Evolutionary conservation across 2,888 invertebrate species (phyloP).

Genomic region (Drosophila fulvimacula): DNA sequence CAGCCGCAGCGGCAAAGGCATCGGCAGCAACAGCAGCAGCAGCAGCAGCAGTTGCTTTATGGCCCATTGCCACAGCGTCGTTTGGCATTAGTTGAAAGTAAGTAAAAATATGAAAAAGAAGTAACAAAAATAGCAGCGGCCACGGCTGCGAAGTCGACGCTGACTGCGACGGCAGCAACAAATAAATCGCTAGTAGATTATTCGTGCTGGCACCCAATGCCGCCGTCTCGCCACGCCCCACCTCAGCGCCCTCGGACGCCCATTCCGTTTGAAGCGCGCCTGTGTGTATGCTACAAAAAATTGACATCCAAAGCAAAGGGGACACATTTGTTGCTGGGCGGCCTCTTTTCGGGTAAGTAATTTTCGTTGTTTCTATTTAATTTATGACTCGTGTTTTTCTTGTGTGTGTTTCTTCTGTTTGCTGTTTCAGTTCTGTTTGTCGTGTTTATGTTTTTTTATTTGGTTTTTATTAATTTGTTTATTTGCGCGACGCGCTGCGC

Average conservation of each 20-base stretch:
- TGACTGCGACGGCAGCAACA: constrained; percentile 56
- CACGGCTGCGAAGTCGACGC: constrained; percentile 31
- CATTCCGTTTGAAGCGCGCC: constrained; percentile 57
- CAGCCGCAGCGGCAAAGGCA: constrained; percentile 10
- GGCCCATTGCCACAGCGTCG: constrained; percentile 50
- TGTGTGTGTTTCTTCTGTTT: constrained; percentile 47
- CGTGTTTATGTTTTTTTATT: constrained; percentile 38
- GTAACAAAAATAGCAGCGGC: constrained; percentile 69
- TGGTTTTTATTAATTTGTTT: constrained; percentile 80
- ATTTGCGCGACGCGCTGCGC: constrained; percentile 61
- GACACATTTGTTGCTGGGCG: constrained; percentile 61
- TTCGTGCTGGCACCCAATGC: constrained; percentile 66
- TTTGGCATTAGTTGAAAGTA: constrained; percentile 61
- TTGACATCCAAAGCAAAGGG: constrained; percentile 69
- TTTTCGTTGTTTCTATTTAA: constrained; percentile 79
- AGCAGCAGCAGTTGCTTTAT: constrained; percentile 42
- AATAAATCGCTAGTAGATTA: constrained; percentile 79
- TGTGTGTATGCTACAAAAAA: constrained; percentile 75
- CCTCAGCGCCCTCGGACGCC: constrained; percentile 5
- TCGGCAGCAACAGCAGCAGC: constrained; percentile 4
- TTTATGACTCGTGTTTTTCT: constrained; percentile 75
- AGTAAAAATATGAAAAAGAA: constrained; percentile 74
- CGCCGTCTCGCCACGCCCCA: constrained; percentile 4
- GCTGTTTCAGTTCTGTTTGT: constrained; percentile 24
- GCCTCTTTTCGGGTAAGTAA: constrained; percentile 67